Percentiles rank a stretch among this genome's conserved stretches.
Evolutionary conservation across 2,797 vertebrate genomes (phyloP).

Genomic region (Poecile montanus): DNA sequence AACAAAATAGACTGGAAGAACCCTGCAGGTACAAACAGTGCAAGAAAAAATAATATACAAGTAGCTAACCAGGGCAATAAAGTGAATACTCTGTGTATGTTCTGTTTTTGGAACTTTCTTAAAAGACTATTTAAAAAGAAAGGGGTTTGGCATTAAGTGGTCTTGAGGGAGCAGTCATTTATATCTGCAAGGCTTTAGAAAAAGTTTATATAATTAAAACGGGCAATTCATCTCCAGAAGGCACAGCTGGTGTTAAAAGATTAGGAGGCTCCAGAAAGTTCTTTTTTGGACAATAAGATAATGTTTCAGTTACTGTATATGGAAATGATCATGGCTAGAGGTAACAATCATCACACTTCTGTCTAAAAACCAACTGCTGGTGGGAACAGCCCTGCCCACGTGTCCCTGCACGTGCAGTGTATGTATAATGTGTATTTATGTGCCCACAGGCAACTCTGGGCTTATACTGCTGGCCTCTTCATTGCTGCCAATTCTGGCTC

Average conservation of each 20-base stretch:
- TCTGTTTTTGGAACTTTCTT: background rate
- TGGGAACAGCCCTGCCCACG: background rate
- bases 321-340: background rate
- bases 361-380: background rate
- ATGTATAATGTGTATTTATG: rapidly evolving
- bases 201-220: background rate
- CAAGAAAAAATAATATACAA: background rate
- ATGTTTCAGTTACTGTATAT: background rate
- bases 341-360: background rate
- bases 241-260: background rate
- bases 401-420: background rate
- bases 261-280: background rate
- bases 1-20: background rate
- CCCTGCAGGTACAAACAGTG: background rate
- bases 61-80: background rate
- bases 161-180: background rate
- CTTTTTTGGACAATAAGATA: background rate
- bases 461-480: background rate
- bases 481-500: background rate
- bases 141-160: background rate
- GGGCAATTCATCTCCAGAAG: background rate
- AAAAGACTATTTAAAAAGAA: background rate
- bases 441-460: rapidly evolving
- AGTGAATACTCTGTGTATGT: background rate
- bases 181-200: background rate